phyloP scores from a whole-genome alignment of 2,888 invertebrate genomes.

The Trichogramma evanescens region DNA sequence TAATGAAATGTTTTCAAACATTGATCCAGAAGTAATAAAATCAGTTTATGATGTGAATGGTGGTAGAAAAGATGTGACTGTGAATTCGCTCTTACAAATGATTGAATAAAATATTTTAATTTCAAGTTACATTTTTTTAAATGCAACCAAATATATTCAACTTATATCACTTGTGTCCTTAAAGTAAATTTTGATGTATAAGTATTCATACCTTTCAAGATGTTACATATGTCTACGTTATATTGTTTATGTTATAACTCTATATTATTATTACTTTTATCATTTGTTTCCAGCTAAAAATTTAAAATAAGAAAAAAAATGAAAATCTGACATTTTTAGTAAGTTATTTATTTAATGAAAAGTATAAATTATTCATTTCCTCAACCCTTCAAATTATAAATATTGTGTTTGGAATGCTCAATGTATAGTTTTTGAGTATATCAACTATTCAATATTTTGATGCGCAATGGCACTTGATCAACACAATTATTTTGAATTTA shows the following conservation, averaged over 20 bases:
- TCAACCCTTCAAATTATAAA: too few relatives aligned
- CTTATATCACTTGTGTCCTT: constrained; percentile 31
- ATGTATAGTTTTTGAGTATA: neutral
- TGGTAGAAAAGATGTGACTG: constrained; percentile 83
- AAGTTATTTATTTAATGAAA: too few relatives aligned
- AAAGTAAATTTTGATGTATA: constrained; percentile 36
- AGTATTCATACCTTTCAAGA: constrained; percentile 27
- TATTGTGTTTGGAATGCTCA: too few relatives aligned
- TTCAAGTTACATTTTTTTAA: constrained; percentile 4
- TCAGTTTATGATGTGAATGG: constrained; percentile 83
- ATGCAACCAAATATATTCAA: constrained; percentile 14
- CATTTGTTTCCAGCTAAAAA: too few relatives aligned
- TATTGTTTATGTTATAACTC: constrained; percentile 18
- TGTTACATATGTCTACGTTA: constrained; percentile 40
- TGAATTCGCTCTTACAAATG: constrained; percentile 86
- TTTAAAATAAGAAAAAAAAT: too few relatives aligned
- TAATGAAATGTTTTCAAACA: constrained; percentile 93
- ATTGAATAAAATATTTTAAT: constrained; percentile 53
- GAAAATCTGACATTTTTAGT: too few relatives aligned
- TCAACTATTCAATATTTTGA: neutral
- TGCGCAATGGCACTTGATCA: neutral
- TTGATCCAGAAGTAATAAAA: constrained; percentile 87
- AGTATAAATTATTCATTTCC: too few relatives aligned
- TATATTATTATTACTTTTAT: too few relatives aligned
- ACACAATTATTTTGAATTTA: too few relatives aligned